A percentile compares a stretch with the other conserved stretches of the same genome.
phyloP scores from a whole-genome alignment of 2,888 invertebrate genomes.

The Diogma glabrata region DNA sequence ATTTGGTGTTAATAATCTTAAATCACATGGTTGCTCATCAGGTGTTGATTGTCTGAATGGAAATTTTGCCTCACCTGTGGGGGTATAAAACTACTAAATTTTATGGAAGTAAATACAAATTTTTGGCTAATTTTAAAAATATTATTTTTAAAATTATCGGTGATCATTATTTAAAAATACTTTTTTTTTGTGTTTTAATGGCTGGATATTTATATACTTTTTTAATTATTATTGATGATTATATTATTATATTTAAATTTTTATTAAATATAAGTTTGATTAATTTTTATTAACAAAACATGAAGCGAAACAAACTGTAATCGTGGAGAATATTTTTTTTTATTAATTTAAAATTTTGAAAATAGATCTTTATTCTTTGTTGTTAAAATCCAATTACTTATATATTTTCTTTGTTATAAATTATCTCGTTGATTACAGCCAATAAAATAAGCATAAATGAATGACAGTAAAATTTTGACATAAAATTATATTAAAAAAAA shows the following conservation, averaged over 20 bases:
- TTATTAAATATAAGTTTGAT: too few relatives aligned
- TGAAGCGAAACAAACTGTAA: conserved; percentile 11
- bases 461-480: too few relatives aligned
- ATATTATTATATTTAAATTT: too few relatives aligned
- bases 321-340: conserved; percentile 5
- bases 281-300: conserved; percentile 8
- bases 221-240: conserved; percentile 4
- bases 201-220: conserved; percentile 1
- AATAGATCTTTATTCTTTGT: neutral
- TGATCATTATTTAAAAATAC: neutral
- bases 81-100: conserved; percentile 10
- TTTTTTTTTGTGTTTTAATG: neutral
- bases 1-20: conserved; percentile 26
- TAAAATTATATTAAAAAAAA: too few relatives aligned
- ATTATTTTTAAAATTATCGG: neutral
- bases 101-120: conserved; percentile 9
- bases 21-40: conserved; percentile 33
- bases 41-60: conserved; percentile 15
- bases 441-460: conserved; percentile 8
- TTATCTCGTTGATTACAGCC: conserved; percentile 8
- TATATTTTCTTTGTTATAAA: conserved; percentile 6
- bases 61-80: conserved; percentile 6
- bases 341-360: conserved; percentile 5
- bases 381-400: neutral
- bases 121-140: conserved; percentile 2